Evolutionary conservation across 2,113 vertebrate species (phyloP).

Genomic region (Columba livia): DNA sequence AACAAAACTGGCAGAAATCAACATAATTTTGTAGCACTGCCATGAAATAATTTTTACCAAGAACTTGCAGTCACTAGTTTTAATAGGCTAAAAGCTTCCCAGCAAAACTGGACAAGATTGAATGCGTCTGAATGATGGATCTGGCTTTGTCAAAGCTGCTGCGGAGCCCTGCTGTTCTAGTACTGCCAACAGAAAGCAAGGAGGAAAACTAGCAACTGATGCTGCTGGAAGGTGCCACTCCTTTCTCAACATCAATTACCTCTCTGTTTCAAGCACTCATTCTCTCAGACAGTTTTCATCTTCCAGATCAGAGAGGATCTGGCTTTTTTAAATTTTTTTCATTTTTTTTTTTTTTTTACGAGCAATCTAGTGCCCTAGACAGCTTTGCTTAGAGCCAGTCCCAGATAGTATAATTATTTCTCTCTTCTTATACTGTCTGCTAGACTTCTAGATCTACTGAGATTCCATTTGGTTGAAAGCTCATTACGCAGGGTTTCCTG

Average conservation of each 20-base stretch:
- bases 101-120: neutral
- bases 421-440: neutral
- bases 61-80: neutral
- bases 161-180: neutral
- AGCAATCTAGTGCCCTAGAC: neutral
- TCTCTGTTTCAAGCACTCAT: neutral
- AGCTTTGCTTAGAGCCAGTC: neutral
- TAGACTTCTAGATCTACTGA: neutral
- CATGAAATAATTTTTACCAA: neutral
- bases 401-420: neutral
- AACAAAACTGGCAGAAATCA: neutral
- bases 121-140: neutral
- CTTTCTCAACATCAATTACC: neutral
- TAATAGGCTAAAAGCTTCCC: neutral
- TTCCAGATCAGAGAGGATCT: neutral
- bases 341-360: neutral
- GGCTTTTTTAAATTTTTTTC: accelerated
- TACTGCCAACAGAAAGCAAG: neutral
- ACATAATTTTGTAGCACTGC: neutral
- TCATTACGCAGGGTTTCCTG: neutral
- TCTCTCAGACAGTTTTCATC: neutral
- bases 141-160: neutral
- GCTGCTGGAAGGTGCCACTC: neutral
- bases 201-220: neutral
- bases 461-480: neutral